Conservation (phyloP, 2,888 invertebrate genomes). For the Papilio protenor region DNA sequence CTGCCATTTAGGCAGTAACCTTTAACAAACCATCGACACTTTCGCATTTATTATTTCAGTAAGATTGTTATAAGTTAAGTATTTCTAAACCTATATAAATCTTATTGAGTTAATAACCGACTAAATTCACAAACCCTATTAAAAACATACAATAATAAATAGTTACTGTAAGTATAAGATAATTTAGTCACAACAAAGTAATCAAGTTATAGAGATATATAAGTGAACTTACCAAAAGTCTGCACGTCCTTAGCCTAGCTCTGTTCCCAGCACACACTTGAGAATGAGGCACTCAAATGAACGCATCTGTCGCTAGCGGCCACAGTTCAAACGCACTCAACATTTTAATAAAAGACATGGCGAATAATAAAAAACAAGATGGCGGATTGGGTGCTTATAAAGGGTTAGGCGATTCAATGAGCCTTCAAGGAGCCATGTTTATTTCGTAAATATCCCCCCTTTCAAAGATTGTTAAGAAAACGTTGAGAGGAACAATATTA, state of each 20-base stretch:
- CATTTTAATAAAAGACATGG: conserved; percentile 73
- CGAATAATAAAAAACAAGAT: conserved; percentile 71
- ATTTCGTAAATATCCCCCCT: conserved; percentile 41
- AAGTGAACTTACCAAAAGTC: conserved; percentile 11
- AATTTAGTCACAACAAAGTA: neutral
- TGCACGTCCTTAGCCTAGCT: conserved; percentile 18
- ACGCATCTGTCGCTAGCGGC: conserved; percentile 68
- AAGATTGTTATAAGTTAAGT: no score
- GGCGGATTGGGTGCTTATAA: conserved; percentile 71
- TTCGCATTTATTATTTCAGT: no score
- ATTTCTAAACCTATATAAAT: no score
- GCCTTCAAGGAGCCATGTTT: conserved; percentile 35
- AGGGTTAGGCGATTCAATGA: conserved; percentile 40
- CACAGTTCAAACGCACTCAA: conserved; percentile 67
- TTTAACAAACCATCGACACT: no score
- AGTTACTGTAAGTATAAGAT: neutral
- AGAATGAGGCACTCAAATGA: conserved; percentile 59
- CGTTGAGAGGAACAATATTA: conserved; percentile 7
- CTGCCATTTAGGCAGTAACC: no score
- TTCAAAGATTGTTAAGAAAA: conserved; percentile 13
- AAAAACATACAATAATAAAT: neutral
- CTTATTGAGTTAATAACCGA: neutral
- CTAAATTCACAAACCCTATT: neutral
- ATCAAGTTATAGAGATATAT: neutral
- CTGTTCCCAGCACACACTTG: conserved; percentile 48